Evolutionary conservation across 2,797 vertebrate genomes (phyloP).

Genomic region (Propithecus perrieri): DNA sequence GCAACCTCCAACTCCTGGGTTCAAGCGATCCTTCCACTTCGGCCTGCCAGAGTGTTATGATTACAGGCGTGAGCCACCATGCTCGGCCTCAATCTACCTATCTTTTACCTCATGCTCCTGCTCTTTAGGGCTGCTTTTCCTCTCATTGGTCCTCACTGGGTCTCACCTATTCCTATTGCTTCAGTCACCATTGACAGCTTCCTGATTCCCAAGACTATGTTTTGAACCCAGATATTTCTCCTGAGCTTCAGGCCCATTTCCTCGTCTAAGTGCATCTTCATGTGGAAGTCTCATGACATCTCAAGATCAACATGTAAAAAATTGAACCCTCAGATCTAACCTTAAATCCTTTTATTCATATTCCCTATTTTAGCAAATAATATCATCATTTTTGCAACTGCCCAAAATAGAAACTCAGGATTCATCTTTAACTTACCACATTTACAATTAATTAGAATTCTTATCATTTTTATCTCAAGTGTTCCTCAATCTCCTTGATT

Average conservation of each 20-base stretch:
- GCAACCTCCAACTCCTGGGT: no score
- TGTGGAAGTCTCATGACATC: not conserved
- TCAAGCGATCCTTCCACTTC: no score
- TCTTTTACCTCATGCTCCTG: not conserved
- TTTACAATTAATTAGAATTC: not conserved
- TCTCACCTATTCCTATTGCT: not conserved
- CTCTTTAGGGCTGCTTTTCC: not conserved
- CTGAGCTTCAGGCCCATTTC: not conserved
- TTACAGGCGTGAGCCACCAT: no score
- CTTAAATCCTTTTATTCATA: not conserved
- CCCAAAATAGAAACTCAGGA: not conserved
- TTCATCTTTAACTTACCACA: not conserved
- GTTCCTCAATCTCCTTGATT: not conserved
- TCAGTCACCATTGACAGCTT: not conserved
- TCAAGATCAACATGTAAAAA: not conserved
- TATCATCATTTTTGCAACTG: not conserved
- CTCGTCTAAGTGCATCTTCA: not conserved
- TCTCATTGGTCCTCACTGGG: not conserved
- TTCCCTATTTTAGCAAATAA: conserved; percentile 27
- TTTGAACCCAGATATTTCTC: not conserved
- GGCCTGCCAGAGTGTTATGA: no score
- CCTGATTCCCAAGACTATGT: not conserved
- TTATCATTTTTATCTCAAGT: not conserved
- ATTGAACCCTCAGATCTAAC: not conserved
- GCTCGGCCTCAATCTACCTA: not conserved